Evolutionary conservation across 2,113 vertebrate species (phyloP).

Genomic region (Cheirogaleus medius): DNA sequence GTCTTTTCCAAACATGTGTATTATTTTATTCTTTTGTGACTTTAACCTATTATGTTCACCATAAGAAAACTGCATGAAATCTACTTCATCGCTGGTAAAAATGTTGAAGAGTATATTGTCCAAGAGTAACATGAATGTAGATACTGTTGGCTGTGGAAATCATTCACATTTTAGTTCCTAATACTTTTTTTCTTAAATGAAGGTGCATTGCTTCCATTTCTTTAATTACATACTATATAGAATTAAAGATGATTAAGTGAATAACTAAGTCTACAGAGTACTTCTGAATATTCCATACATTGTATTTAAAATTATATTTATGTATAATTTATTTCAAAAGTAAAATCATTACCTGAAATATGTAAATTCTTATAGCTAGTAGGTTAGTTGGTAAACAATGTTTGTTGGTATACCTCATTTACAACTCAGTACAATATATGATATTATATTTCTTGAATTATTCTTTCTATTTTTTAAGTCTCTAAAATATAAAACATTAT

Average conservation of each 20-base stretch:
- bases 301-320: slow-evolving; percentile 13
- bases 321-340: not conserved
- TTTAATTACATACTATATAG: slow-evolving; percentile 11
- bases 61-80: not conserved
- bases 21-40: not conserved
- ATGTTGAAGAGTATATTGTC: not conserved
- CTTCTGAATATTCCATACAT: not conserved
- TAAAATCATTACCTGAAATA: slow-evolving; percentile 21
- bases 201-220: not conserved
- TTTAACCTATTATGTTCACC: not conserved
- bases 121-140: not conserved
- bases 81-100: not conserved
- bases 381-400: slow-evolving; percentile 39
- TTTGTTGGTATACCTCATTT: not conserved
- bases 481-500: not conserved
- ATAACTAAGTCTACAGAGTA: not conserved
- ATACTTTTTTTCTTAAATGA: not conserved
- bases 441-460: slow-evolving; percentile 22
- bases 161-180: not conserved
- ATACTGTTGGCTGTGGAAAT: not conserved
- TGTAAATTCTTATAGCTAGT: not conserved
- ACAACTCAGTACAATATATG: not conserved
- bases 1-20: not conserved
- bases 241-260: slow-evolving; percentile 15
- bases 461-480: not conserved